These are phyloP conservation scores for Xenopus laevis DNA, from an alignment of 2,113 vertebrate genomes.

Conservation along the genomic window DNA sequence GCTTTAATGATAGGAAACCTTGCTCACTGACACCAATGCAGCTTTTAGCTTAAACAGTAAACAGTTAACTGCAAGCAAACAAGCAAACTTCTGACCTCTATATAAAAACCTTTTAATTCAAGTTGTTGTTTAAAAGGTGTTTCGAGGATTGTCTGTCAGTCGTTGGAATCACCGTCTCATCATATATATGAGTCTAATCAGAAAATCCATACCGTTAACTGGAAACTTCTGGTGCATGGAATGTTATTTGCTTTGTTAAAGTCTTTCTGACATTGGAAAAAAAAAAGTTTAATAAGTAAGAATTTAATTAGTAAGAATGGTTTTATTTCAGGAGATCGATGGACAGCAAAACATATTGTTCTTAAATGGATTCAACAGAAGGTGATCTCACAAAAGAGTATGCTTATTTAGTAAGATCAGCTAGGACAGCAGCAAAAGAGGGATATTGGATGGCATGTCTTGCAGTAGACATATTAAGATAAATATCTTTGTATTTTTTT, in stretches of 20 bases:
- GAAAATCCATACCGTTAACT: conserved; percentile 42
- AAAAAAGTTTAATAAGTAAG: no score
- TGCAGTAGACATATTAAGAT: no score
- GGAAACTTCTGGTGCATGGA: conserved; percentile 30
- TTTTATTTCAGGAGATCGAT: background rate
- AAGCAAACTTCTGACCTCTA: conserved; percentile 24
- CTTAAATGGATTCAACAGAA: no score
- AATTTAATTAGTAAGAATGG: background rate
- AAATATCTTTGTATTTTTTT: no score
- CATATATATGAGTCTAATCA: conserved; percentile 37
- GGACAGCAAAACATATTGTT: no score
- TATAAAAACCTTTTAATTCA: conserved; percentile 28
- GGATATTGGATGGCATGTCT: no score
- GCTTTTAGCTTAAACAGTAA: background rate
- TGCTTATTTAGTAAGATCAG: no score
- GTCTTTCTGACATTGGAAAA: conserved; percentile 4
- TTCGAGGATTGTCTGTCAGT: conserved; percentile 15
- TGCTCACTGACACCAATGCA: no score
- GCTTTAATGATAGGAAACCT: no score
- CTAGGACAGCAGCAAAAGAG: no score
- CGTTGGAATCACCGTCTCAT: conserved; percentile 24
- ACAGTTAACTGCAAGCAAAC: conserved; percentile 12
- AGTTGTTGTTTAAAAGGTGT: conserved; percentile 32
- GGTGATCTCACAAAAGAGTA: no score
- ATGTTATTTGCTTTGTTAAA: conserved; percentile 35